Evolutionary conservation across 1,140 invertebrate genomes (phyloP).

Genomic region (Drosophila kohkoa): DNA sequence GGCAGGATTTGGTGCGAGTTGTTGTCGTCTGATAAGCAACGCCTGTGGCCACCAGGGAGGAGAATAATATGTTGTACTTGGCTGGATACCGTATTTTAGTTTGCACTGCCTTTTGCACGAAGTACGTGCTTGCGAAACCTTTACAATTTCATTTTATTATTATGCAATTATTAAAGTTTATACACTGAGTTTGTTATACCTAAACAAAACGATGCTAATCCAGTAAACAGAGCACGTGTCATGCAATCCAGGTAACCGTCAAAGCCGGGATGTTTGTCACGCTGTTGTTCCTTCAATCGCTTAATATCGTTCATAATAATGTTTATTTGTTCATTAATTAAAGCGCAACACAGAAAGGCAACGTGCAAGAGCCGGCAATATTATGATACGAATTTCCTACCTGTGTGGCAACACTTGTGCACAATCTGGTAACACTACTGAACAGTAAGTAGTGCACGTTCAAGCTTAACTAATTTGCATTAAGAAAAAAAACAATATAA

Average conservation of each 20-base stretch:
- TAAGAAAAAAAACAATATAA: neutral
- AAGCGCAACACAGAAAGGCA: neutral
- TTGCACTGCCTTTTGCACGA: conserved; percentile 84
- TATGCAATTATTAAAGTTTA: conserved; percentile 67
- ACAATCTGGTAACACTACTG: neutral
- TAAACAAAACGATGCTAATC: conserved; percentile 85
- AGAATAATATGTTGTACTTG: conserved; percentile 84
- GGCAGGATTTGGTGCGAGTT: conserved; percentile 84
- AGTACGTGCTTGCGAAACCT: conserved; percentile 85
- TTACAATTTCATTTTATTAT: conserved; percentile 45
- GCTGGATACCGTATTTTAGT: conserved; percentile 80
- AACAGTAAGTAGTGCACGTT: neutral
- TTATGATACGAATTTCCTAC: neutral
- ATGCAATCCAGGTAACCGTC: conserved; percentile 86
- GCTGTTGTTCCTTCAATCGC: conserved; percentile 84
- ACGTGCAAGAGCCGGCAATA: neutral
- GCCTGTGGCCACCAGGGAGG: conserved; percentile 76
- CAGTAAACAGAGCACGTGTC: conserved; percentile 85
- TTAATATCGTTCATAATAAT: conserved; percentile 84
- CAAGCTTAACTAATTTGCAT: neutral
- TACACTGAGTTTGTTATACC: conserved; percentile 64
- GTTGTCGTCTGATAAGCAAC: conserved; percentile 84
- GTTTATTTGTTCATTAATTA: conserved; percentile 25
- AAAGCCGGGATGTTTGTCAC: conserved; percentile 85
- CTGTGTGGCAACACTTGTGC: neutral